A percentile compares a stretch with the other conserved stretches of the same genome.
Evolutionary conservation across 2,113 vertebrate species (phyloP).

Genomic region (Pampusana beccarii): DNA sequence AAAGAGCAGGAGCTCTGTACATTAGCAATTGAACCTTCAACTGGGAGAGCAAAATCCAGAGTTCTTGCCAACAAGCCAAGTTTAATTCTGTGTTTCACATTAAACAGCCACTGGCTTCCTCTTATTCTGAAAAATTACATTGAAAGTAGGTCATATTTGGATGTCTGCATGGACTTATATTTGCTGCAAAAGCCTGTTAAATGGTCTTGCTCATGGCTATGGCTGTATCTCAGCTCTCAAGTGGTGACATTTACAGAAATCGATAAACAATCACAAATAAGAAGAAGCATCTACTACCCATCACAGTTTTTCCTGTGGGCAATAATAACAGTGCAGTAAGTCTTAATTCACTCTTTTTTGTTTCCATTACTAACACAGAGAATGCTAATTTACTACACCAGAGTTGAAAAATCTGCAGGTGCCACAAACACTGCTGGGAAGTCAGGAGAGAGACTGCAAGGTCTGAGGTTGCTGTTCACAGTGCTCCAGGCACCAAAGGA

Average conservation of each 20-base stretch:
- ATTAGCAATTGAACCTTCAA: neutral
- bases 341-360: neutral
- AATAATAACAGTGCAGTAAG: neutral
- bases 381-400: neutral
- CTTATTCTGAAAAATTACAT: neutral
- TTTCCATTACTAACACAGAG: neutral
- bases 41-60: neutral
- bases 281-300: neutral
- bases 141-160: neutral
- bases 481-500: neutral
- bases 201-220: neutral
- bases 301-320: neutral
- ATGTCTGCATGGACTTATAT: neutral
- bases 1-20: neutral
- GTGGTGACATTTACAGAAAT: neutral
- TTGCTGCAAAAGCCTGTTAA: neutral
- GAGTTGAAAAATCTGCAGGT: neutral
- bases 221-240: neutral
- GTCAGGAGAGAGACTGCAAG: neutral
- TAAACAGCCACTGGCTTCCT: neutral
- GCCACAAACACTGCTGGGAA: neutral
- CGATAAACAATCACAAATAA: neutral
- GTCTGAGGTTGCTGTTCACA: neutral
- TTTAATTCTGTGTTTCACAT: neutral
- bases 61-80: neutral